Evolutionary conservation across 1,140 invertebrate genomes (phyloP), one percentile per base, ranked within the genome.

Genomic region (Zaprionus gabonicus): DNA sequence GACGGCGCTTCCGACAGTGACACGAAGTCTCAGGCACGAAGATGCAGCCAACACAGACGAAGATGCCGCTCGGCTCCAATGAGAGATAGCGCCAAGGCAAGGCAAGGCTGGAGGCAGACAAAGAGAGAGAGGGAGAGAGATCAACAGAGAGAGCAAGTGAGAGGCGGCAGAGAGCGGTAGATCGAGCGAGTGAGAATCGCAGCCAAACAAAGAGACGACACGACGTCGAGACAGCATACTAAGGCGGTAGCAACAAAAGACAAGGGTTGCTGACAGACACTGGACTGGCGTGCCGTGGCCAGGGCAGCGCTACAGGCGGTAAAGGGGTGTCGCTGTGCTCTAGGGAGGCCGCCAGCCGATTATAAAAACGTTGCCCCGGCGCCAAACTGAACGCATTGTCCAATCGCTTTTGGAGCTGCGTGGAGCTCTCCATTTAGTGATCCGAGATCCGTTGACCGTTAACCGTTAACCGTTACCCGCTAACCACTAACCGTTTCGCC

Each of bases 351-450:
- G 55, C 53, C 62, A 38, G 71, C 57, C 60, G 81, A 72, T 71
- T 90, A 90, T 90, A 90, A 90, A 90, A 82, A 75, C 73, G 67
- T 51, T 73, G 66, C 55, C 76, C 60, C 76, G 64, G 70, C 60
- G 76, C 65, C 71, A 78, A 68, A 77, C 71, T 81, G 86, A 90
- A 86, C 85, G 85, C 85, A 90, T 85, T 90, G 86, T 90, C 86
- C 85, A 82, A 82, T 84, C 81, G 85, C 86, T 85, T 78, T 90
- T 91, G 86, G 85, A 90, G 85, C 85, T 81, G 85, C 86, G 82
- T 85, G 79, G 82, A 90, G 85, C 85, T 90, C 86, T 91, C 85
- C 86, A 88, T 85, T 55, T 78, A 85, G 86, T 91, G 78, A 81
- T 78, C 71, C 49, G 57, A 73, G 66, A 68, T 76, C 44, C 57